Conservation (phyloP, 2,888 invertebrate genomes). For the Catocala nupta region DNA sequence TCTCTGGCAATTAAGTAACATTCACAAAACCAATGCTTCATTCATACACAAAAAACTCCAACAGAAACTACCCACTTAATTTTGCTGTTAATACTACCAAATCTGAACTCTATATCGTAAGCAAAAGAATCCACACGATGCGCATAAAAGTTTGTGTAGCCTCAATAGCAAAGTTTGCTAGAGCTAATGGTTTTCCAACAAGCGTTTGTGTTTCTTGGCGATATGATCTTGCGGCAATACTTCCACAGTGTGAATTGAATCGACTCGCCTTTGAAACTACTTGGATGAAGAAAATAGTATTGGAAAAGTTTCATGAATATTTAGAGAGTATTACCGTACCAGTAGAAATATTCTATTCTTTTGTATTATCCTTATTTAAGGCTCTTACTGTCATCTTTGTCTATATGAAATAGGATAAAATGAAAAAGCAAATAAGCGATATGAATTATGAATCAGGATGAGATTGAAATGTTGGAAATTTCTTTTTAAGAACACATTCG, state of each 20-base stretch:
- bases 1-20: too few species aligned
- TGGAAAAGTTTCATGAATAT: slow-evolving; percentile 9
- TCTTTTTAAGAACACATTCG: too few species aligned
- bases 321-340: not conserved
- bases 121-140: slow-evolving; percentile 1
- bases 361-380: too few species aligned
- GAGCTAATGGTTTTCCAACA: slow-evolving; percentile 48
- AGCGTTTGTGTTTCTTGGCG: slow-evolving; percentile 39
- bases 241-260: slow-evolving; percentile 38
- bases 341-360: too few species aligned
- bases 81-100: not conserved
- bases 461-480: too few species aligned
- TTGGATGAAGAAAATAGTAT: slow-evolving; percentile 29
- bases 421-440: too few species aligned
- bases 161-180: slow-evolving; percentile 27
- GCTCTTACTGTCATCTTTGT: too few species aligned
- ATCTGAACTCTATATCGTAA: slow-evolving; percentile 22
- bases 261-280: slow-evolving; percentile 22
- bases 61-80: too few species aligned
- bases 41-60: too few species aligned
- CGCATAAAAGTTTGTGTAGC: slow-evolving; percentile 10
- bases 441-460: too few species aligned
- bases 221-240: slow-evolving; percentile 27
- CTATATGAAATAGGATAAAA: too few species aligned
- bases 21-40: too few species aligned